phyloP scores from a whole-genome alignment of 2,113 vertebrate genomes.

The Silurus meridionalis region DNA sequence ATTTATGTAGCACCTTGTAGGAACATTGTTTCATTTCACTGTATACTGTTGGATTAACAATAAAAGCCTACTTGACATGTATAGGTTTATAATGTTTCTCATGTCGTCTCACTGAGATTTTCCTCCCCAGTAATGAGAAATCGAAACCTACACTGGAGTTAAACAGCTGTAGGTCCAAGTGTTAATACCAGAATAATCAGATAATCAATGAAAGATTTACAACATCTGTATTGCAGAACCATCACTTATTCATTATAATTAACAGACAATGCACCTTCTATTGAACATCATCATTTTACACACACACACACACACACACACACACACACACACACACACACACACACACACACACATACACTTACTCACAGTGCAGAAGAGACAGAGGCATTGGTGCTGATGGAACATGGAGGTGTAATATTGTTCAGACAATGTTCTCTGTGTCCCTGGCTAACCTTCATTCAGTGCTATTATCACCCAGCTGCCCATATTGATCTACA shows the following conservation, averaged over 20 bases:
- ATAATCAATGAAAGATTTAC: not conserved
- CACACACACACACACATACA: not conserved
- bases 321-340: not conserved
- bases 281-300: not conserved
- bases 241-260: not conserved
- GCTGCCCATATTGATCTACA: slow-evolving; percentile 9
- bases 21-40: no score
- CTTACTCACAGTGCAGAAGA: not conserved
- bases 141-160: not conserved
- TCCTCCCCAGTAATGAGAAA: no score
- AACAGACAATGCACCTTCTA: not conserved
- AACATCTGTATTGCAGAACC: not conserved
- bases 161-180: not conserved
- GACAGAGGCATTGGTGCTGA: not conserved
- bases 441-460: slow-evolving; percentile 17
- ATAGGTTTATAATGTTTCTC: not conserved
- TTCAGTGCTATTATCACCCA: slow-evolving; percentile 22
- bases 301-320: not conserved
- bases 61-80: no score
- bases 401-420: not conserved
- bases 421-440: not conserved
- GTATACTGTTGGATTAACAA: no score
- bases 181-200: not conserved
- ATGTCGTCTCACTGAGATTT: no score
- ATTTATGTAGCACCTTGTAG: no score